Evolutionary conservation across 2,888 invertebrate genomes (phyloP).

Genomic region (Rhagophthalmus giganteus): DNA sequence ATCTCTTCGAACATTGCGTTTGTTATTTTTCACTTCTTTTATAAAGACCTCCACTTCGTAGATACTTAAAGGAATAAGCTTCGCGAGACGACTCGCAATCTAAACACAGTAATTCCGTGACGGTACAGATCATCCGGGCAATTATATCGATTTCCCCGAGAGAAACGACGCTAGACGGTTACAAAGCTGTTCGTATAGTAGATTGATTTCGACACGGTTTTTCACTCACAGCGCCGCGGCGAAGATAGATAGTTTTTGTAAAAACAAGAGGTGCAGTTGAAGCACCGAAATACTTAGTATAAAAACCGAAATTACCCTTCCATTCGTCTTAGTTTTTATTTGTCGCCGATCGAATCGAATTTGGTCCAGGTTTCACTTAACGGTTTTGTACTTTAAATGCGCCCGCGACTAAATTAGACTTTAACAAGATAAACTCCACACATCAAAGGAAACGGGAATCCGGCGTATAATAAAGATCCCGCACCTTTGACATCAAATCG

Average conservation of each 20-base stretch:
- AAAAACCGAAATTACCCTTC: constrained; percentile 11
- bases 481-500: too few species aligned
- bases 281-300: constrained; percentile 7
- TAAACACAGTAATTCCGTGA: neutral
- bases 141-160: constrained; percentile 14
- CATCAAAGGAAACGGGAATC: too few species aligned
- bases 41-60: neutral
- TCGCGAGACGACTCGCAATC: too few species aligned
- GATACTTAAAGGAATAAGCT: neutral
- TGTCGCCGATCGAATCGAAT: too few species aligned
- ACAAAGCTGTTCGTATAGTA: constrained; percentile 14
- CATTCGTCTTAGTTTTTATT: constrained; percentile 6
- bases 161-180: constrained; percentile 9
- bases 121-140: constrained; percentile 6
- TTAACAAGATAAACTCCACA: too few species aligned
- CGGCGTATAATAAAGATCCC: too few species aligned
- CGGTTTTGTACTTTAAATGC: too few species aligned
- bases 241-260: constrained; percentile 20
- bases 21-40: constrained; percentile 13
- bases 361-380: too few species aligned
- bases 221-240: constrained; percentile 20
- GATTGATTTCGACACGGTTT: constrained; percentile 33
- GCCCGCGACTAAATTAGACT: too few species aligned
- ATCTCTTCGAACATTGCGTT: constrained; percentile 14
- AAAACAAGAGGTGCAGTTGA: constrained; percentile 23